Evolutionary conservation across 2,113 vertebrate species (phyloP), one percentile per base, ranked within the genome.

Genomic region (Macquaria australasica): DNA sequence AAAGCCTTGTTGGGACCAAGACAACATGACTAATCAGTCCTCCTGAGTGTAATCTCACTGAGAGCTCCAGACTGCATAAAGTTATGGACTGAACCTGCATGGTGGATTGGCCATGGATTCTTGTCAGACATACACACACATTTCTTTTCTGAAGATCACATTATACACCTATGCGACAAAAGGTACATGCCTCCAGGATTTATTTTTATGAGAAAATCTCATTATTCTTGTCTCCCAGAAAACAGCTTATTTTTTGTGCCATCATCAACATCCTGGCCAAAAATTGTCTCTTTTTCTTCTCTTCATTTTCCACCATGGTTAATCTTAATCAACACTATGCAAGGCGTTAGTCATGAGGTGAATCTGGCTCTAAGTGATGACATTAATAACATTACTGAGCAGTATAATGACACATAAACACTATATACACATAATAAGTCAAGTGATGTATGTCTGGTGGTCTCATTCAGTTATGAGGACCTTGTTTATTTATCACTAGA

Each of bases 21-120:
- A 50, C n/a, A 78, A 88, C 86, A 90, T 88, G 79, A 88, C 81
- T 88, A 88, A 91, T 88, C 84, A 85, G 79, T 88, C 63, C 79
- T 74, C 67, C 51, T 70, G 72, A 58, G 77, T 56, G 62, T 86
- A 86, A 88, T 84, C 67, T 82, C 56, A 70, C 79, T 31, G 76
- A 64, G 28, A 72, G 71, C 75, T 82, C 34, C 62, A 72, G 39
- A 50, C 59, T 34, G 66, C 39, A 69, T 71, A 25, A 69, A 79
- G 53, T 78, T 74, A 55, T 41, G 60, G 16, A 80, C 62, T 84
- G 68, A 79, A 77, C 77, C 63, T 58, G 70, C 56, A 69, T 43
- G 70, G 66, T 71, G 85, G 77, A 77, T 91, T 89, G 67, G 51
- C 28, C 48, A 79, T 43, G 56, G 76, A 58, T 51, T 55, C 70